Conservation (phyloP, 1,140 invertebrate species). For the Zaprionus davidi region DNA sequence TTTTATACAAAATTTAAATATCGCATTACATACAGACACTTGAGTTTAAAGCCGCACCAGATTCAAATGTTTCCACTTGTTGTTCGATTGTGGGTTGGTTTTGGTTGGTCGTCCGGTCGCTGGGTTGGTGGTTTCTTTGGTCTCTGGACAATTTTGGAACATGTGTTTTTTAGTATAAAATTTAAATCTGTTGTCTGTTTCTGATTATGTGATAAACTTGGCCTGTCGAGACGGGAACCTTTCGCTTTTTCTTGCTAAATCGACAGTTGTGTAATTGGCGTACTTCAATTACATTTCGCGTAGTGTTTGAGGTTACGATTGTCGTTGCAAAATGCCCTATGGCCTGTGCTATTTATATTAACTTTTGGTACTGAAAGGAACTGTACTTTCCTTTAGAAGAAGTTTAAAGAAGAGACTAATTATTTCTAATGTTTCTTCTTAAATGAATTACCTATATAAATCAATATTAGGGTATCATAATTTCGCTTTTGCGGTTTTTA, state of each 20-base stretch:
- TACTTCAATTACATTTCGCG: slow-evolving; percentile 35
- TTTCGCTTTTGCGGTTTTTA: no score
- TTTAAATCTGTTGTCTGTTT: slow-evolving; percentile 71
- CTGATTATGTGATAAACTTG: slow-evolving; percentile 71
- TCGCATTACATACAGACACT: slow-evolving; percentile 79
- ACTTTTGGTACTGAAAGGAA: not conserved
- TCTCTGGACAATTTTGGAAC: slow-evolving; percentile 71
- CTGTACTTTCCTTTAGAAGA: no score
- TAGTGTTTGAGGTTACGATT: slow-evolving; percentile 12
- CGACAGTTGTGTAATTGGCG: slow-evolving; percentile 74
- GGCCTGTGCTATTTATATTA: not conserved
- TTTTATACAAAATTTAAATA: slow-evolving; percentile 74
- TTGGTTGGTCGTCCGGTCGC: slow-evolving; percentile 4
- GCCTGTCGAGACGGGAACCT: slow-evolving; percentile 11
- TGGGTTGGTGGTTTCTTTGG: slow-evolving; percentile 29
- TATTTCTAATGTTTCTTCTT: no score
- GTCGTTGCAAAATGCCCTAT: slow-evolving; percentile 4
- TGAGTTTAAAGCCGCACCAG: slow-evolving; percentile 65
- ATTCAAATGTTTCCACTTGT: slow-evolving; percentile 79
- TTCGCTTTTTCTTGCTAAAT: slow-evolving; percentile 36
- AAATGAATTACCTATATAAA: no score
- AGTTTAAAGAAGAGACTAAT: not conserved
- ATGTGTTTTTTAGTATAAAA: slow-evolving; percentile 76
- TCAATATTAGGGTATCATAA: no score
- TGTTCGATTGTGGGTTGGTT: slow-evolving; percentile 9